Conservation (phyloP, 2,888 invertebrate species). For the Chrysomela aeneicollis region DNA sequence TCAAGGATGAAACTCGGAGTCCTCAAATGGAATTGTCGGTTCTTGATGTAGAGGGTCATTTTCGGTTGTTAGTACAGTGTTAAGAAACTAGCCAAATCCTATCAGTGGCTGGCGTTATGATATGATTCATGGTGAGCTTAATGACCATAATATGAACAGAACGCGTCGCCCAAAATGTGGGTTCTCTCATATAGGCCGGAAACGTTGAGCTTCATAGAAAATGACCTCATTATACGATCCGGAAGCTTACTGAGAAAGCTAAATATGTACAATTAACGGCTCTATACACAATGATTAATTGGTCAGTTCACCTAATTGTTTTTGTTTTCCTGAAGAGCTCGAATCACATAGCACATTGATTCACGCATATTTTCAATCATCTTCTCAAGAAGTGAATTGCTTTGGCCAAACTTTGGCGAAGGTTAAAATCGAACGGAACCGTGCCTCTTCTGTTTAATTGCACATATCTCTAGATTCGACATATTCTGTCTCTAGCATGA, state of each 20-base stretch:
- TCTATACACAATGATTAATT: constrained; percentile 32
- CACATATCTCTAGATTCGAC: no score
- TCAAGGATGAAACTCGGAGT: neutral
- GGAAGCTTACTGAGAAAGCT: constrained; percentile 30
- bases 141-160: constrained; percentile 48
- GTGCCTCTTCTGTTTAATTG: no score
- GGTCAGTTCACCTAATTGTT: constrained; percentile 30
- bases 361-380: no score
- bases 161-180: constrained; percentile 43
- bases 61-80: constrained; percentile 30
- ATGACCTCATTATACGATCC: constrained; percentile 42
- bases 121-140: constrained; percentile 49
- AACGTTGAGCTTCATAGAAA: constrained; percentile 42
- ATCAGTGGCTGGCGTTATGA: constrained; percentile 46
- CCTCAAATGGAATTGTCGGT: constrained; percentile 24
- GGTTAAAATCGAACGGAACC: no score
- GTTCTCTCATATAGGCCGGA: constrained; percentile 46
- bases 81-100: constrained; percentile 40
- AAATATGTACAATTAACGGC: constrained; percentile 24
- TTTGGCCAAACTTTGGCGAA: no score
- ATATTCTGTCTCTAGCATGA: no score
- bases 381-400: no score
- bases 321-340: neutral
- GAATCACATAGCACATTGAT: no score
- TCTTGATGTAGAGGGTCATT: constrained; percentile 33